These are phyloP conservation scores for Colletes latitarsis DNA, from an alignment of 1,140 invertebrate genomes.

Conservation along the genomic window DNA sequence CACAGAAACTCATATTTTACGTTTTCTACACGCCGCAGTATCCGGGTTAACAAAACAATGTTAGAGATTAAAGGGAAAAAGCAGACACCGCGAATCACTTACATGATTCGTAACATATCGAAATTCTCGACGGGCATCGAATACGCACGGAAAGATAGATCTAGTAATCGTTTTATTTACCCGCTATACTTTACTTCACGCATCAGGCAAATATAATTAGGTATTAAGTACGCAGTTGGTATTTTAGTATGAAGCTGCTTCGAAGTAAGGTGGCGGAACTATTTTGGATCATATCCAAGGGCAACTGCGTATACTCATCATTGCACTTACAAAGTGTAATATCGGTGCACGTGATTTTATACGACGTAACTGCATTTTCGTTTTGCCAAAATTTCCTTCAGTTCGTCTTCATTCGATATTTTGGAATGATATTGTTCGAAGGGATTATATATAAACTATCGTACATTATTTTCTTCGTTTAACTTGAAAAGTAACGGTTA, in stretches of 20 bases:
- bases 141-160: background rate
- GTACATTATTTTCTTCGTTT: background rate
- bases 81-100: background rate
- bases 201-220: conserved; percentile 46
- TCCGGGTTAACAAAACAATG: conserved; percentile 51
- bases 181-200: conserved; percentile 12
- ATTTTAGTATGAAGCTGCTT: conserved; percentile 57
- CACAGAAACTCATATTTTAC: conserved; percentile 39
- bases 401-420: background rate
- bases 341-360: conserved; percentile 49
- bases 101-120: background rate
- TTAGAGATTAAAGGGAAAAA: conserved; percentile 37
- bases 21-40: conserved; percentile 11
- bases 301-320: conserved; percentile 51
- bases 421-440: background rate
- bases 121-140: background rate
- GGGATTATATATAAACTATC: background rate
- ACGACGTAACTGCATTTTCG: conserved; percentile 41
- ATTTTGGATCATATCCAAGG: conserved; percentile 69
- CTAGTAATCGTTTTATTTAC: conserved; percentile 13
- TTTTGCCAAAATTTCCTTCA: conserved; percentile 32
- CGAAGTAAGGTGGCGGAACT: conserved; percentile 55
- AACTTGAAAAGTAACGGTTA: background rate
- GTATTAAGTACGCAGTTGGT: conserved; percentile 58
- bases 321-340: conserved; percentile 57